Evolutionary conservation across 2,113 vertebrate species (phyloP).

Genomic region (Myotis lucifugus): DNA sequence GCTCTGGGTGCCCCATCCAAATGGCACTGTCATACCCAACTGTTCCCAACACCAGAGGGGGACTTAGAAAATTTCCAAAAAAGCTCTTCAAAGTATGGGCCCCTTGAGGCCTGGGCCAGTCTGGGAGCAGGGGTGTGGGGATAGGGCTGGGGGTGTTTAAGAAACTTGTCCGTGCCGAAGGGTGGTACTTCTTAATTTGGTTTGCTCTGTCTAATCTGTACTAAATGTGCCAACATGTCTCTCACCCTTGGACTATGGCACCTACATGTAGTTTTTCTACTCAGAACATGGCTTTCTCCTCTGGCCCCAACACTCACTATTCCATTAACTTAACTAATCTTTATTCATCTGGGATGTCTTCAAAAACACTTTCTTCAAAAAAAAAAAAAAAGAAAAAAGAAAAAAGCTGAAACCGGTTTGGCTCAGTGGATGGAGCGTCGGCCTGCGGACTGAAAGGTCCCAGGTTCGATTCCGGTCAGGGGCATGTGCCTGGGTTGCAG

Average conservation of each 20-base stretch:
- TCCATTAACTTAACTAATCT: background rate
- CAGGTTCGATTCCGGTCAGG: too few species aligned
- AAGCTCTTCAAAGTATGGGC: background rate
- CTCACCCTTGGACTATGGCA: background rate
- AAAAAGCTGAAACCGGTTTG: too few species aligned
- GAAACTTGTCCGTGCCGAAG: background rate
- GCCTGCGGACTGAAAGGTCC: too few species aligned
- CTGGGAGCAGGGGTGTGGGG: background rate
- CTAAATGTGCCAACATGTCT: background rate
- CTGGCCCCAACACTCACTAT: background rate
- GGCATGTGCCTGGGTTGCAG: too few species aligned
- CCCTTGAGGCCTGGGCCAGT: background rate
- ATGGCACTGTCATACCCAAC: background rate
- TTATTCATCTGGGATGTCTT: background rate
- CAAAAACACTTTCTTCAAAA: too few species aligned
- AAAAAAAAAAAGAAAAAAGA: too few species aligned
- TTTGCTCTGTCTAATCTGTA: background rate
- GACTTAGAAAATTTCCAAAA: background rate
- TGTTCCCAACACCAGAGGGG: background rate
- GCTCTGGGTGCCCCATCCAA: background rate
- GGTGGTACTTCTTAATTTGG: background rate
- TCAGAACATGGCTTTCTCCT: background rate
- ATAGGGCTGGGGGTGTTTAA: background rate
- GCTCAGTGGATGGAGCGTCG: too few species aligned
- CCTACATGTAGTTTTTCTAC: background rate